Evolutionary conservation across 2,113 vertebrate species (phyloP), one percentile per base, ranked within the genome.

Genomic region (Daubentonia madagascariensis): DNA sequence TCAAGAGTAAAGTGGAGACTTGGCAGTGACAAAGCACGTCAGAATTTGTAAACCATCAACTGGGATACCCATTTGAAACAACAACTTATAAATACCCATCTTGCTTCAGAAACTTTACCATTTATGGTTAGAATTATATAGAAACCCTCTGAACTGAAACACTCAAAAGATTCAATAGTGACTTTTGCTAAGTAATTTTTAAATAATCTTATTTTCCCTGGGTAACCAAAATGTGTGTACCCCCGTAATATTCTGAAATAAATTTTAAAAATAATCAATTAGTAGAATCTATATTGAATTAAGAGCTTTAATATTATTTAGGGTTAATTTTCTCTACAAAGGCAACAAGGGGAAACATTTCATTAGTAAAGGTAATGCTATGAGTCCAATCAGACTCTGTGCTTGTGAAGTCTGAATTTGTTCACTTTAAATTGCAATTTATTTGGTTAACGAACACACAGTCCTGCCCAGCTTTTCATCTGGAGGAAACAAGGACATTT

Each of bases 311-410:
- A 35, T 89, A 87, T 78, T 85, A 94, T 68, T 93, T 86, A 75
- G 30, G 52, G 23, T 45, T 96, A 79, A 48, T 89, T 93, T 97
- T 87, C 75, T 95, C 67, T 92, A 70, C 52, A 63, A 96, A 48
- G 48, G 50, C 45, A 97, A 91, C 52, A 93, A 52, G 35, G 30
- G 59, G 79, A 63, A 86, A 20, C n/a, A 89, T 86, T 78, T 83
- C 52, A 93, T 89, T 81, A 79, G 8, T 30, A 45, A 85, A 96
- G 73, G 67, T 84, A 93, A 86, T 86, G 61, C 78, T 50, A 87
- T 16, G 79, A 83, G 61, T 84, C 75, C 91, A 78, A 17, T 59
- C 57, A 65, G 83, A 63, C 67, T 25, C 30, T 40, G 18, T 8
- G 43, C 45, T 96, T 89, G 37, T 91, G 72, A 95, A 93, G 45